Base-by-base conservation (phyloP, 2,888 invertebrate species). In the Oegoconia quadripuncta region DNA sequence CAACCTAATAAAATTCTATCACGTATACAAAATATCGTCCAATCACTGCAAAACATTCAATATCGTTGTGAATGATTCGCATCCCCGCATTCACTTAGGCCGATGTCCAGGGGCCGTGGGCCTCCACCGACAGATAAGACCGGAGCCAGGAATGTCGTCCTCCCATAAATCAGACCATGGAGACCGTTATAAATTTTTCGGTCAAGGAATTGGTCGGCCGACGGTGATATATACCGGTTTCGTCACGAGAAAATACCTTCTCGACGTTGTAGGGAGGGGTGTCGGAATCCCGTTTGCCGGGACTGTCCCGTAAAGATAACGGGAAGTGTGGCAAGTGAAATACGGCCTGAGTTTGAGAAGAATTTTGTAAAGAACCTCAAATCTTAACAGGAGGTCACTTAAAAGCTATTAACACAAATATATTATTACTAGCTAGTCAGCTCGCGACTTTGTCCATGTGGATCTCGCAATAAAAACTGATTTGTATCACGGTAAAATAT, bases 141-240 rank as follows among this genome's bases (percentile, higher is more conserved):
- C 17, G 15, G 37, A 27, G 37, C 45, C 41, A 41, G 44, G 59
- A 67, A 66, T 68, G 69, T 71, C 63, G 57, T 51, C 26, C 53
- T 18, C n/a, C 44, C 43, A 73, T 81, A 75, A 74, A 77, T 76
- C 75, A 70, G 55, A 42, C 47, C 42, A 41, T 48, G 52, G 44
- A 36, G 52, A 78, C 74, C 76, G 79, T 78, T 83, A 83, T 82
- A 82, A 83, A 83, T 84, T 83, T 79, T 78, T 77, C 74, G 84
- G 82, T 82, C 83, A 83, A 83, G 84, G 78, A 82, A 84, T 84
- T 84, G 82, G 78, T 67, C 59, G 65, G 66, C 38, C 50, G 41
- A 34, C 46, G 51, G 72, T 80, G 78, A 76, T 79, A 74, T 75
- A 73, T 72, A 66, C 52, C 68, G 63, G 59, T 36, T 41, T 58